Conservation (phyloP, 1,140 invertebrate species). For the Brachionus paranguensis region DNA sequence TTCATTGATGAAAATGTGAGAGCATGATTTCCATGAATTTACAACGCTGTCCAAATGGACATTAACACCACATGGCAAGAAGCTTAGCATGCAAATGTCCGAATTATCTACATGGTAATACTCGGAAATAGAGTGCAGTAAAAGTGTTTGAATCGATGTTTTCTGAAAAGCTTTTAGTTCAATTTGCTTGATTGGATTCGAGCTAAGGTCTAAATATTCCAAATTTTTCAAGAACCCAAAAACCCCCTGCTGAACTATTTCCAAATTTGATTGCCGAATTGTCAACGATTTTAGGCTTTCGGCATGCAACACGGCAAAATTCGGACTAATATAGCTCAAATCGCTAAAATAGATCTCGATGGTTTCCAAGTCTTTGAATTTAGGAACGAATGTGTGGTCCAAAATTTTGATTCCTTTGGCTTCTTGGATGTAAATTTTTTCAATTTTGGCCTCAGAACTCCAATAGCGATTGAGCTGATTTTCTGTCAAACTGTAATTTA, state of each 20-base stretch:
- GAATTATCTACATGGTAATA: conserved; percentile 10
- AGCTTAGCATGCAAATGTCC: conserved; percentile 11
- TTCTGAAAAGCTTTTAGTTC: neutral
- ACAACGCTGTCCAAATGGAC: neutral
- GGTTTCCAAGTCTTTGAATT: neutral
- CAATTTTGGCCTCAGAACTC: neutral
- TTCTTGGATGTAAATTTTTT: conserved; percentile 33
- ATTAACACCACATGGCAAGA: neutral
- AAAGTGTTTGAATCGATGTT: neutral
- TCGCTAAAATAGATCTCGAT: conserved; percentile 32
- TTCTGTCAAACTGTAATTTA: neutral
- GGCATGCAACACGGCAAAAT: neutral
- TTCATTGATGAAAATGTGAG: neutral
- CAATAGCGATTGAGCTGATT: neutral
- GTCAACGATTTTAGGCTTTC: conserved; percentile 2
- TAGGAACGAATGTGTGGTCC: conserved; percentile 22
- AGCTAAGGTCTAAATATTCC: conserved; percentile 29
- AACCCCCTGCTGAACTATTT: neutral
- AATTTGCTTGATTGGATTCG: conserved; percentile 24
- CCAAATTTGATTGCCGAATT: conserved; percentile 22
- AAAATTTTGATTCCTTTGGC: conserved; percentile 9
- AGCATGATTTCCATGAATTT: neutral
- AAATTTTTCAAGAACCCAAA: neutral
- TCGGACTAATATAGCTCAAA: neutral
- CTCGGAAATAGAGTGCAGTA: conserved; percentile 9